These are phyloP conservation scores for Ceryle rudis DNA, from an alignment of 2,797 vertebrate genomes.

Conservation along the genomic window DNA sequence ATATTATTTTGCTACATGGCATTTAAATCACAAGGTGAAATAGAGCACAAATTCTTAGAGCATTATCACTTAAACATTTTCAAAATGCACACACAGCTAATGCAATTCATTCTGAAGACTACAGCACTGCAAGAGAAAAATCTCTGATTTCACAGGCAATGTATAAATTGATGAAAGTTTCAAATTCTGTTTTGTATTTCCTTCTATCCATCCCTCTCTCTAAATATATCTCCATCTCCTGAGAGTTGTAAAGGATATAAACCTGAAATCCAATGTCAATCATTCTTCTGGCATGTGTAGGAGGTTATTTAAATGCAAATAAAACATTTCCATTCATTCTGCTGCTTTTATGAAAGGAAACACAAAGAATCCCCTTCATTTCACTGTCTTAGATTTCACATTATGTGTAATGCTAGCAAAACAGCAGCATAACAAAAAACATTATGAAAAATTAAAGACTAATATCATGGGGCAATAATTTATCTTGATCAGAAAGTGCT, in stretches of 20 bases:
- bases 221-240: background rate
- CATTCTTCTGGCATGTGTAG: background rate
- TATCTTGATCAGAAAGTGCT: background rate
- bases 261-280: background rate
- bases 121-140: background rate
- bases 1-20: background rate
- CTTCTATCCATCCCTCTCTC: background rate
- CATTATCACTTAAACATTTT: background rate
- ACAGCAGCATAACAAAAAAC: background rate
- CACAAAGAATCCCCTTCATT: background rate
- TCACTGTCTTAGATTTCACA: background rate
- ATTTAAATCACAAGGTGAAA: background rate
- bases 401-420: background rate
- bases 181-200: background rate
- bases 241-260: background rate
- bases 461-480: background rate
- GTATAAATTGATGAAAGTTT: background rate
- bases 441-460: background rate
- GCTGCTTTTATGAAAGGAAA: background rate
- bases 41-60: background rate
- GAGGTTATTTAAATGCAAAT: constrained; percentile 5
- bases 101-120: background rate
- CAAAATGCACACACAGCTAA: background rate
- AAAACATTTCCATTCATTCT: background rate
- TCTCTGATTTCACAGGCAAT: background rate